Evolutionary conservation across 2,113 vertebrate genomes (phyloP), one percentile per base, ranked within the genome.

Genomic region (Prunella fulvescens): DNA sequence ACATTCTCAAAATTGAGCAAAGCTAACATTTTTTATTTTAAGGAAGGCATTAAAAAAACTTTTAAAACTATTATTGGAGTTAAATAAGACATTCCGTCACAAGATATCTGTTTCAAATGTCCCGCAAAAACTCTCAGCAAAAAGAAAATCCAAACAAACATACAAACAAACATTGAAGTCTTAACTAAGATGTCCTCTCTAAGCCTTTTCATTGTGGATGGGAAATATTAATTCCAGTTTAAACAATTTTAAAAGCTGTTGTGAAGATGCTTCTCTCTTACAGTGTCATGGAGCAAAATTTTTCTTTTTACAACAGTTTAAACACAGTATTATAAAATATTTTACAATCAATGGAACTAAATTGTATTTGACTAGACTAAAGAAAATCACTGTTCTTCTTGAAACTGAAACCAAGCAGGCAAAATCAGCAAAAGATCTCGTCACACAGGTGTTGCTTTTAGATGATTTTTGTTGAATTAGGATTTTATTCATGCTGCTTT

Each of bases 91-190:
- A 25, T 48, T 51, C 4, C 24, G 20, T 57, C 25, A 66, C 13
- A 70, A 70, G 53, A 57, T 60, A 35, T 25, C 72, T 82, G 6
- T 79, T 82, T 47, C 18, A 72, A 60, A 6, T 25, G 19, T 58
- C 42, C 15, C n/a, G 26, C 28, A 48, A 83, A 90, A 80, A 8
- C 6, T 86, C 14, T 65, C 28, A 50, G 6, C 6, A 16, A 81
- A 58, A 79, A 58, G 14, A 67, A 71, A 62, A 66, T 31, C 10
- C 25, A 73, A 70, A 44, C 6, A 76, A 37, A 6, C 15, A 33
- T 4, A 19, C 7, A 20, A 31, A 58, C 4, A 31, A 17, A 37
- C 6, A 28, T 6, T 0, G 0, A 62, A 91, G 23, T 56, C 71
- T 58, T 74, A 48, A 18, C 10, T 45, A 62, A 40, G 8, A 4